Base-by-base conservation (phyloP, 2,888 invertebrate genomes). In the Drosophila mercatorum region DNA sequence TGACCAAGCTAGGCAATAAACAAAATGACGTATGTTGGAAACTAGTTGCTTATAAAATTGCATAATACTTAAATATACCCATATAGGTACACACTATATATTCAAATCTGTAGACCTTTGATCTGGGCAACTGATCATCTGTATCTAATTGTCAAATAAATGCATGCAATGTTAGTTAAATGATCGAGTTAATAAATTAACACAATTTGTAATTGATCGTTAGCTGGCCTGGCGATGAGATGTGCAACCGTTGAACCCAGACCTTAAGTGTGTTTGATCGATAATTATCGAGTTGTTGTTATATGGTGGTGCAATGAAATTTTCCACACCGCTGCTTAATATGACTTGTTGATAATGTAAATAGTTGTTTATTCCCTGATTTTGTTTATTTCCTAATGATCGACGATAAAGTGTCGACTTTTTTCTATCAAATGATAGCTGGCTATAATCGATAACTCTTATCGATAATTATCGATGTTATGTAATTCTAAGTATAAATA, bases 141-240 rank as follows among this genome's bases (percentile, higher is more conserved):
- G 36, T 53, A 28, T 26, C 2, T 10, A 57, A 5, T 36, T 63
- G n/a, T 64, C 28, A 55, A 36, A 41, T 36, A 58, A 34, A 10
- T 12, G 41, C 11, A 53, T 38, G 44, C 14, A 2, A 43, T 67
- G 41, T 53, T 53, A 47, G 68, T 58, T 52, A 55, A 67, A 49
- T 66, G 60, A 49, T 28, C 12, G 26, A 46, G 44, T 34, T 67
- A 53, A 53, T 38, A 67, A 43, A 28, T 59, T 46, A 47, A 44
- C 34, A 36, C 51, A 49, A 49, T 60, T 53, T 26, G 36, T 60
- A 60, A 69, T 67, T 67, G 68, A 68, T 68, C 51, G 47, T 67
- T 59, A 67, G 44, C n/a, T 31, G 57, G 11, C n/a, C n/a, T 31
- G 57, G 11, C n/a, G 49, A 51, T 51, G 49, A 34, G n/a, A 17